phyloP scores from a whole-genome alignment of 2,888 invertebrate species.

The Agrilus mali region DNA sequence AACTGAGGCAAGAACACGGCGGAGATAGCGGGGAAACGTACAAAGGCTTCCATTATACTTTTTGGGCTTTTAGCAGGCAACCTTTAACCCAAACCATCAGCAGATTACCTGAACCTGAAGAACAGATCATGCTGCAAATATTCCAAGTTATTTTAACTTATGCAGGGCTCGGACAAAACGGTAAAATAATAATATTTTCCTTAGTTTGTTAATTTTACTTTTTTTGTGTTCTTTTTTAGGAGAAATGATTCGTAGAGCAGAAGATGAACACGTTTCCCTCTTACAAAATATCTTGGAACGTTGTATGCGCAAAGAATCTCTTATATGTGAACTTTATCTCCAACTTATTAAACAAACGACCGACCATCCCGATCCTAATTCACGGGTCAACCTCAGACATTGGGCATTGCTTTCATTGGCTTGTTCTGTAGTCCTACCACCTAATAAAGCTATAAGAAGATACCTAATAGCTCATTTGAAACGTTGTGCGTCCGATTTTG shows the following conservation, averaged over 20 bases:
- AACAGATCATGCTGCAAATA: conserved; percentile 75
- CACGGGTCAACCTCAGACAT: conserved; percentile 75
- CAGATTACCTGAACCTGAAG: conserved; percentile 72
- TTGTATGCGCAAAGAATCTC: conserved; percentile 78
- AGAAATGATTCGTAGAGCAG: conserved; percentile 55
- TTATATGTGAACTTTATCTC: conserved; percentile 80
- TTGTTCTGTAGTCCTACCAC: conserved; percentile 74
- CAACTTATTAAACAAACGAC: conserved; percentile 88
- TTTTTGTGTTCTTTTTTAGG: conserved; percentile 26
- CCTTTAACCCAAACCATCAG: conserved; percentile 72
- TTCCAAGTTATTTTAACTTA: conserved; percentile 84
- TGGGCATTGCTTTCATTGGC: conserved; percentile 81
- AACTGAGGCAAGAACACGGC: conserved; percentile 54
- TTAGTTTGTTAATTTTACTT: not conserved
- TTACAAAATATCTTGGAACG: conserved; percentile 84
- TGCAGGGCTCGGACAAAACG: conserved; percentile 66
- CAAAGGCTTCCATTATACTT: conserved; percentile 74
- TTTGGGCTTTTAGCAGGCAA: conserved; percentile 83
- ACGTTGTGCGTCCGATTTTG: conserved; percentile 74
- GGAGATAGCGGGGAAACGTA: conserved; percentile 68
- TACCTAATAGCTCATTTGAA: conserved; percentile 83
- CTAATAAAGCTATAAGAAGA: conserved; percentile 72
- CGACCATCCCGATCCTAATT: conserved; percentile 80
- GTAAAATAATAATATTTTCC: conserved; percentile 21
- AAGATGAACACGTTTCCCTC: conserved; percentile 78